phyloP scores from a whole-genome alignment of 2,797 vertebrate genomes.

The Phrynocephalus vlangalii region DNA sequence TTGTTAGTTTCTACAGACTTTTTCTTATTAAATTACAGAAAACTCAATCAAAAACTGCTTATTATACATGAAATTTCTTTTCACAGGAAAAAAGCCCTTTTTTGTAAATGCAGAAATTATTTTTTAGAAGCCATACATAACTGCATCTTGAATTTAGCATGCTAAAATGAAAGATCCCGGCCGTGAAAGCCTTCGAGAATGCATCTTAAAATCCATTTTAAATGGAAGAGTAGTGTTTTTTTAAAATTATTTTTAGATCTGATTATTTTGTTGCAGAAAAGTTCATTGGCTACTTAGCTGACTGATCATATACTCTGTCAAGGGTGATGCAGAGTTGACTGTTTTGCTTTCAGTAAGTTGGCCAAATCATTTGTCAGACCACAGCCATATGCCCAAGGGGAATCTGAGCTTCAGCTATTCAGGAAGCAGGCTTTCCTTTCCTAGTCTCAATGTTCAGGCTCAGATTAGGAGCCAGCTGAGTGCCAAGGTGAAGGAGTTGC shows the following conservation, averaged over 20 bases:
- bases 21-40: conserved; percentile 76
- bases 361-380: conserved; percentile 36
- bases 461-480: not conserved
- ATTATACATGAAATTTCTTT: conserved; percentile 70
- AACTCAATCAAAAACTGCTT: conserved; percentile 73
- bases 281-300: conserved; percentile 56
- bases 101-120: conserved; percentile 68
- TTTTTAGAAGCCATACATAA: conserved; percentile 54
- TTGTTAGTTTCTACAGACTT: conserved; percentile 67
- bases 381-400: not conserved
- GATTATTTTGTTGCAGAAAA: conserved; percentile 53
- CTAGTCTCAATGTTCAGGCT: not conserved
- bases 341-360: conserved; percentile 42
- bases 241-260: conserved; percentile 24
- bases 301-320: conserved; percentile 47
- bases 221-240: conserved; percentile 33
- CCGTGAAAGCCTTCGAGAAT: too few relatives aligned
- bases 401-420: not conserved
- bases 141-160: conserved; percentile 59
- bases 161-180: conserved; percentile 39
- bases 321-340: conserved; percentile 34
- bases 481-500: not conserved
- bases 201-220: conserved; percentile 35
- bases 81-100: conserved; percentile 61
- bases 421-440: not conserved